Evolutionary conservation across 2,113 vertebrate species (phyloP), one percentile per base, ranked within the genome.

Genomic region (Saguinus midas): DNA sequence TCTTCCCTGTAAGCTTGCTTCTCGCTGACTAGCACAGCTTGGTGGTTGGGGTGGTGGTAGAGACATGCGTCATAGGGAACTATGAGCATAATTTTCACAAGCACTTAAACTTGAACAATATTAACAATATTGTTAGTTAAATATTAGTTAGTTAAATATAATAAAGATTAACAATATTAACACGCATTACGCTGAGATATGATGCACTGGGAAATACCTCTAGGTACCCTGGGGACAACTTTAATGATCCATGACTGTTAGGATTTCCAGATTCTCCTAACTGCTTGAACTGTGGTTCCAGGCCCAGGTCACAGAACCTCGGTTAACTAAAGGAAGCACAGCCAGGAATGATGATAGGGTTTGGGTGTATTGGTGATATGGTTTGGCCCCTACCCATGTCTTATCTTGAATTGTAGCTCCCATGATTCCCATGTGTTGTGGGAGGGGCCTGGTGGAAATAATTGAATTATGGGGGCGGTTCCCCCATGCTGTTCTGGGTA

Each of bases 181-280:
- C 23, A 50, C 50, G 13, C 0, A 3, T 2, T 25, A 29, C 27
- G 0, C 3, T 4, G 90, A 75, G 48, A 12, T 17, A 5, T 0
- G 45, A 70, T 9, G n/a, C 25, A 7, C 17, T 37, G 21, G 57
- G 48, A 78, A 79, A 66, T 52, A 52, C 52, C 79, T 57, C 40
- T 68, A n/a, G n/a, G 57, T 37, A 21, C 32, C 84, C 0, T 18
- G 10, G 57, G 27, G 43, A 35, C 27, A 61, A 40, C 70, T 48
- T 23, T 17, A 20, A 55, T 52, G 45, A 50, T 50, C 11, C 9
- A 3, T 13, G 45, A 64, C 27, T 18, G 61, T 37, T 68, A 27
- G 86, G 14, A 48, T 87, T 85, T 90, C 87, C 43, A 55, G 43
- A 27, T 61, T 48, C 2, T 91, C 52, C 66, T 1, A 2, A 48